Conservation (phyloP, 2,888 invertebrate genomes). For the Andrena hattorfiana region DNA sequence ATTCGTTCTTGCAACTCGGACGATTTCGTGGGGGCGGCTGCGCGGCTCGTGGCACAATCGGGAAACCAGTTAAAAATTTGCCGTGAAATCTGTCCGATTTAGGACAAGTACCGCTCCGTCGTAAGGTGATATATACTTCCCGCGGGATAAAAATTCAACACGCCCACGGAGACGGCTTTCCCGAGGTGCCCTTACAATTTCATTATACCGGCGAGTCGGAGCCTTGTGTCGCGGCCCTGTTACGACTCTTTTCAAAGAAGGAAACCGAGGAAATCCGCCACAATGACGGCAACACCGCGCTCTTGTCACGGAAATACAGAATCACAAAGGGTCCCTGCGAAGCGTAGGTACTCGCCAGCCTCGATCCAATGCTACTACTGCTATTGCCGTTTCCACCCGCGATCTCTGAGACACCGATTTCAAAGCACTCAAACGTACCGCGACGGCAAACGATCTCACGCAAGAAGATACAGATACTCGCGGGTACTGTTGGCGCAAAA, state of each 20-base stretch:
- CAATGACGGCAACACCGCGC: conserved; percentile 72
- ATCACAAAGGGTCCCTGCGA: conserved; percentile 61
- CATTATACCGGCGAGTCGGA: conserved; percentile 71
- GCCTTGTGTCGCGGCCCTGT: conserved; percentile 51
- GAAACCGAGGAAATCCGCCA: conserved; percentile 73
- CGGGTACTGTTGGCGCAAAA: not conserved
- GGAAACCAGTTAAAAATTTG: conserved; percentile 38
- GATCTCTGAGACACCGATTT: conserved; percentile 39
- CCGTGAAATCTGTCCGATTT: conserved; percentile 44
- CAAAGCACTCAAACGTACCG: conserved; percentile 16
- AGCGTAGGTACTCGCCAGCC: conserved; percentile 27
- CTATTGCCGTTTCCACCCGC: conserved; percentile 25
- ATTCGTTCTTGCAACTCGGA: conserved; percentile 38
- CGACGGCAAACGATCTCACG: conserved; percentile 1
- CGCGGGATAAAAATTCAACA: conserved; percentile 51
- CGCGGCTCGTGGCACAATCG: not conserved
- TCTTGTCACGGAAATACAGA: conserved; percentile 75
- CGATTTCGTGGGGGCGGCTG: conserved; percentile 5
- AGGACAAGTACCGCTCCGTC: conserved; percentile 4
- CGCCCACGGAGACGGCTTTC: conserved; percentile 69
- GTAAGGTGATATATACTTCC: conserved; percentile 32
- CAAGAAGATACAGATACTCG: not conserved
- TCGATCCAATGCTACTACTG: conserved; percentile 42
- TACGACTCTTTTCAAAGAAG: conserved; percentile 53
- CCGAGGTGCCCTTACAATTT: conserved; percentile 70